Evolutionary conservation across 2,797 vertebrate genomes (phyloP).

Genomic region (Etheostoma perlongum): DNA sequence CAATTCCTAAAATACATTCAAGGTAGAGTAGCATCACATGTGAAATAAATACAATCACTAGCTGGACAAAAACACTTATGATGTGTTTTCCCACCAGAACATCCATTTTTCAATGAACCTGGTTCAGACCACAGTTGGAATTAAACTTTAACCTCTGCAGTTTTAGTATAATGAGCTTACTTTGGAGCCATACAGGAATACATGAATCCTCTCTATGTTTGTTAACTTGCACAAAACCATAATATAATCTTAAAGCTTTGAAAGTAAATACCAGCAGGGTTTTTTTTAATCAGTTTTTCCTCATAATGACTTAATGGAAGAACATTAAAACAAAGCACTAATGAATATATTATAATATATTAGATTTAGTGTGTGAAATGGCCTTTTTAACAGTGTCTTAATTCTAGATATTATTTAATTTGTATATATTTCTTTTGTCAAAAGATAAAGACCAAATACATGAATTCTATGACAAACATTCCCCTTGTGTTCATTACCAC

Average conservation of each 20-base stretch:
- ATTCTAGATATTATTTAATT: neutral
- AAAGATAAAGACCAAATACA: neutral
- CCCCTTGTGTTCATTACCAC: neutral
- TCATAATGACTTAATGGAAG: neutral
- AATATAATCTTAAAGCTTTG: neutral
- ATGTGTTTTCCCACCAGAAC: constrained; percentile 37
- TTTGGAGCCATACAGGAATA: constrained; percentile 22
- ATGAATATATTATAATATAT: neutral
- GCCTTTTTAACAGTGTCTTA: neutral
- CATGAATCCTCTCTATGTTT: constrained; percentile 4
- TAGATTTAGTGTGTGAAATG: neutral
- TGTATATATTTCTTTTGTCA: neutral
- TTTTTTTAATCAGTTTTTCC: neutral
- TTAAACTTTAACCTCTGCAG: constrained; percentile 38
- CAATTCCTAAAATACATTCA: neutral
- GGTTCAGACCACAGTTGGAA: constrained; percentile 42
- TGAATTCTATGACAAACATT: neutral
- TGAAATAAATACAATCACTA: constrained; percentile 32
- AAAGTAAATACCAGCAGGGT: constrained; percentile 2
- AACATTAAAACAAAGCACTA: neutral
- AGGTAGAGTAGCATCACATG: neutral
- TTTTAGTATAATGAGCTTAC: constrained; percentile 31
- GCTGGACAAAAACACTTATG: constrained; percentile 1
- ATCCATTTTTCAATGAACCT: constrained; percentile 39
- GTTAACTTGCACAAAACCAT: constrained; percentile 3